Base-by-base conservation (phyloP, 1,140 invertebrate species). In the Diorhabda sublineata region DNA sequence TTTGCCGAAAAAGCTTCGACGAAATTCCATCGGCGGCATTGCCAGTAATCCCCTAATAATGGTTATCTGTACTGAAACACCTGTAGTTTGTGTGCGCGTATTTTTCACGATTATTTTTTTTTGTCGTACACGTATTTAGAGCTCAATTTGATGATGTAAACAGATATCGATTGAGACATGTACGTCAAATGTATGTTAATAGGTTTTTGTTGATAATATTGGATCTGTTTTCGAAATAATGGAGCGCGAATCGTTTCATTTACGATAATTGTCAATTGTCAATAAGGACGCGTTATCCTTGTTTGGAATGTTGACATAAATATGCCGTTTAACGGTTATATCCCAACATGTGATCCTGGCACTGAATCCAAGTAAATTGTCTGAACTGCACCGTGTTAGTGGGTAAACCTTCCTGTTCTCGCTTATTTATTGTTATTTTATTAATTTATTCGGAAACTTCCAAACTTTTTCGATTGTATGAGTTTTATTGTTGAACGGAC, bases 301-400 rank as follows among this genome's bases (percentile, higher is more conserved):
- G 26, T 26, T 60, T 60, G 26, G 58, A 60, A 60, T 60, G 42
- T 26, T 60, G 26, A 5, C 62, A 64, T 64, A 64, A 64, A 64
- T 64, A 64, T 3, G 42, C 43, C 62, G 62, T 45, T 64, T 64
- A 64, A 64, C 45, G 45, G 52, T 52, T 64, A 64, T 64, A 64
- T 64, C 41, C 62, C 43, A 45, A 56, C 62, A 64, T 64, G 43
- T 42, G 62, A 45, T 64, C 52, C 45, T 64, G 62, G 62, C 62
- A 45, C 45, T 64, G 62, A 47, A 64, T 64, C 7, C 62, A 64
- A 64, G 62, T 64, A 64, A 64, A 64, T 45, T 64, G 62, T 64
- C 62, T 64, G 62, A 64, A 64, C 62, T 64, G 52, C 52, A 47
- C 26, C 45, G 62, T 64, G 58, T 60, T 60, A 60, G 41, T n/a